phyloP scores from a whole-genome alignment of 1,140 invertebrate species.

The Papilio polytes region DNA sequence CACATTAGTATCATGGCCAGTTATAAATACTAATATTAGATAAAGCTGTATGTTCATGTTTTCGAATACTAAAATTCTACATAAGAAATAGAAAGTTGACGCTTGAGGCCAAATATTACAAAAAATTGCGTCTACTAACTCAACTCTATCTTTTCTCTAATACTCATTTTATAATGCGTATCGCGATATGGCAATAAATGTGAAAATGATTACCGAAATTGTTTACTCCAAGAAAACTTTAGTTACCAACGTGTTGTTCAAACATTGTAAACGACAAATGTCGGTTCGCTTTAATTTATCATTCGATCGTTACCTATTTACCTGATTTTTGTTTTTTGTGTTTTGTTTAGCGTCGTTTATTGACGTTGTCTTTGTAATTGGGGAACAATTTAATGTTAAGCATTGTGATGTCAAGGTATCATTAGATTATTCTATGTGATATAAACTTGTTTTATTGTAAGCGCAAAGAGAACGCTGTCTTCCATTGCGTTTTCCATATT shows the following conservation, averaged over 20 bases:
- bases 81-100: slow-evolving; percentile 34
- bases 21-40: slow-evolving; percentile 75
- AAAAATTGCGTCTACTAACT: slow-evolving; percentile 34
- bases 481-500: slow-evolving; percentile 78
- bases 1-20: slow-evolving; percentile 77
- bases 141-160: slow-evolving; percentile 53
- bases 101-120: slow-evolving; percentile 32
- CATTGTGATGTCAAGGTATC: slow-evolving; percentile 78
- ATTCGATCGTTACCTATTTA: slow-evolving; percentile 79
- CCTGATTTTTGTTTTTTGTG: slow-evolving; percentile 73
- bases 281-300: slow-evolving; percentile 74
- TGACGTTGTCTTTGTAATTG: slow-evolving; percentile 70
- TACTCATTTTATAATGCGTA: slow-evolving; percentile 67
- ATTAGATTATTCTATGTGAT: slow-evolving; percentile 79
- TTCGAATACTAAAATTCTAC: slow-evolving; percentile 40
- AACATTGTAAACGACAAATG: slow-evolving; percentile 69
- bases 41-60: slow-evolving; percentile 63
- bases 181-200: slow-evolving; percentile 25
- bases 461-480: slow-evolving; percentile 74
- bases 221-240: slow-evolving; percentile 69
- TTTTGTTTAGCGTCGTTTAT: slow-evolving; percentile 68
- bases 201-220: slow-evolving; percentile 48
- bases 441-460: slow-evolving; percentile 69
- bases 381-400: slow-evolving; percentile 81
- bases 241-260: slow-evolving; percentile 80